Base-by-base conservation (phyloP, 2,113 vertebrate species). In the Proterorhinus semilunaris region DNA sequence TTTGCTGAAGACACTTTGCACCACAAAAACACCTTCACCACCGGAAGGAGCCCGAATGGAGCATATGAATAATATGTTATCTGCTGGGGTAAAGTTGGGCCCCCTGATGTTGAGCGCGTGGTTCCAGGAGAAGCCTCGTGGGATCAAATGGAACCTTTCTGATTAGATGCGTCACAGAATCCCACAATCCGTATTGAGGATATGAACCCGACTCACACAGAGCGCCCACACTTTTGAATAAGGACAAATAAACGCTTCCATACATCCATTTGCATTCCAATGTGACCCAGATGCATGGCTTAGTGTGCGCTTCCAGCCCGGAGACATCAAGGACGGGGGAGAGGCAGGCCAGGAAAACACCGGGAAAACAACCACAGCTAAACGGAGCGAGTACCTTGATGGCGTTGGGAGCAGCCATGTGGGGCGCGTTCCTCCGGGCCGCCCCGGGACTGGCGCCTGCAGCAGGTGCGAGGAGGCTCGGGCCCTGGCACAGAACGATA, bases 381-480 rank as follows among this genome's bases (percentile, higher is more conserved):
- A 5, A 15, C 43, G 66, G 50, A 49, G 69, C 66, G 81, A 9
- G 78, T 91, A 97, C 96, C 94, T 95, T 94, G 77, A 96, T 94
- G 2, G 85, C 91, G 80, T 93, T 96, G 8, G 94, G 86, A 74
- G 64, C 78, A 65, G 87, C 66, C 0, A 86, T 52, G 6, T 88
- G 83, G 0, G 87, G 83, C 71, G 84, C 89, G 84, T 75, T 90
- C 15, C 85, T 88, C 13, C 87, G 85, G 12, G 42, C 51, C 3
- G 81, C 0, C 0, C 86, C 88, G 0, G 0, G 36, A 12, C 42
- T 63, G 36, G 87, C 83, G 69, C 82, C 42, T 0, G 73, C 1
- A 0, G 76, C 1, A 0, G 76, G 83, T 53, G 27, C 4, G 27
- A 80, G 75, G 62, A 90, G 84, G 4, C 86, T 65, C 0, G 92